These are phyloP conservation scores for Aphidius colemani DNA, from an alignment of 2,888 invertebrate species.

Conservation along the genomic window DNA sequence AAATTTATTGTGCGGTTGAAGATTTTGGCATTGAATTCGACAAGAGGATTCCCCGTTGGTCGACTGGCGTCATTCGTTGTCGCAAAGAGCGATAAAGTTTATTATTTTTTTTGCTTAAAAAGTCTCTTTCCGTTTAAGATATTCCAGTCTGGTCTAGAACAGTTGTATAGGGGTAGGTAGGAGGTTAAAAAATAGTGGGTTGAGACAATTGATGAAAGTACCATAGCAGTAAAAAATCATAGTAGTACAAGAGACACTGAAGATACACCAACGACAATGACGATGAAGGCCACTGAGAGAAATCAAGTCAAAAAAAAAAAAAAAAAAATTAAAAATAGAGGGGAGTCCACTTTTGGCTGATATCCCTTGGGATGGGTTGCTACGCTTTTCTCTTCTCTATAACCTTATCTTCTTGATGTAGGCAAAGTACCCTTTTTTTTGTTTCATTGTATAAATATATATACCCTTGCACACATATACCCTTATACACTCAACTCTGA, in stretches of 20 bases:
- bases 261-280: too few species aligned
- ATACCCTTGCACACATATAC: not conserved
- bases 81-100: constrained; percentile 44
- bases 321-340: constrained; percentile 31
- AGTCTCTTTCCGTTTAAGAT: constrained; percentile 52
- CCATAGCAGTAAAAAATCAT: constrained; percentile 23
- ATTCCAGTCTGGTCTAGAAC: constrained; percentile 50
- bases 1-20: constrained; percentile 26
- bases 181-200: too few species aligned
- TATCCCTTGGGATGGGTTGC: constrained; percentile 52
- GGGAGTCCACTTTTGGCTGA: constrained; percentile 50
- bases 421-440: constrained; percentile 26
- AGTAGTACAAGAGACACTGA: constrained; percentile 25
- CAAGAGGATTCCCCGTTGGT: constrained; percentile 22
- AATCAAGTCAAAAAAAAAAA: constrained; percentile 23
- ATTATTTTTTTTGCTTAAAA: constrained; percentile 45
- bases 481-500: constrained; percentile 11
- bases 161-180: constrained; percentile 37
- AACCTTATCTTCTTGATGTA: constrained; percentile 45
- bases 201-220: too few species aligned
- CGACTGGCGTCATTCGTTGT: constrained; percentile 30
- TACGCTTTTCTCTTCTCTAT: constrained; percentile 39
- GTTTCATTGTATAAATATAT: not conserved
- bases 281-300: too few species aligned
- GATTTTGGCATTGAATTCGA: constrained; percentile 25